These are phyloP conservation scores for Sphenodon punctatus DNA, from an alignment of 2,797 vertebrate genomes.

Conservation along the genomic window DNA sequence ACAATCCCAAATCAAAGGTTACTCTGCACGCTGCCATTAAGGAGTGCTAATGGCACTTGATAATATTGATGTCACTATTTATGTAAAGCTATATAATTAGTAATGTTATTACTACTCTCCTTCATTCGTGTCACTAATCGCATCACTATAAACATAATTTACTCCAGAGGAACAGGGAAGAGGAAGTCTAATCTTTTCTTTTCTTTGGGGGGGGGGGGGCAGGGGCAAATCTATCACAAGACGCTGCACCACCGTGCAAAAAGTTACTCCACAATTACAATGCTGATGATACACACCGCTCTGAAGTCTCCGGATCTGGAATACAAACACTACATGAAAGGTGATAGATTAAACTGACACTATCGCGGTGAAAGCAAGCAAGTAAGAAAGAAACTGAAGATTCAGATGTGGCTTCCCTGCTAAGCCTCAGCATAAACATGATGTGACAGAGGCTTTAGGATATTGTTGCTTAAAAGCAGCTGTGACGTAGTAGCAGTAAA, in stretches of 20 bases:
- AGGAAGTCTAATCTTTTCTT: constrained; percentile 9
- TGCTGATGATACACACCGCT: constrained; percentile 56
- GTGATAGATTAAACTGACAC: constrained; percentile 73
- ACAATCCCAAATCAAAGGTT: constrained; percentile 53
- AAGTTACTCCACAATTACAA: constrained; percentile 65
- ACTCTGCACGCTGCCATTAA: constrained; percentile 36
- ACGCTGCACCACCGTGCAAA: constrained; percentile 61
- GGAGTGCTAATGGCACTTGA: constrained; percentile 37
- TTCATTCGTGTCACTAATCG: constrained; percentile 54
- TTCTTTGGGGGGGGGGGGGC: too few relatives aligned
- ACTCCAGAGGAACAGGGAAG: constrained; percentile 53
- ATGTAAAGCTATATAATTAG: constrained; percentile 63
- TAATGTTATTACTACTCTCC: constrained; percentile 49
- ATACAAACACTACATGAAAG: constrained; percentile 65
- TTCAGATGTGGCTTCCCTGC: constrained; percentile 51
- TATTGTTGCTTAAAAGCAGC: not conserved
- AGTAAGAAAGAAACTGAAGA: too few relatives aligned
- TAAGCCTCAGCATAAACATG: constrained; percentile 55
- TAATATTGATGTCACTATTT: constrained; percentile 54
- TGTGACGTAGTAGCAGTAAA: constrained; percentile 26
- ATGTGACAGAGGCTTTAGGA: constrained; percentile 28
- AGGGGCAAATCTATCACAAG: constrained; percentile 54
- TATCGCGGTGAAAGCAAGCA: constrained; percentile 52
- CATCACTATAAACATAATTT: constrained; percentile 66
- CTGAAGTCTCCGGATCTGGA: constrained; percentile 66